These are phyloP conservation scores for Desoria tigrina DNA, from an alignment of 2,888 invertebrate species.

Conservation along the genomic window DNA sequence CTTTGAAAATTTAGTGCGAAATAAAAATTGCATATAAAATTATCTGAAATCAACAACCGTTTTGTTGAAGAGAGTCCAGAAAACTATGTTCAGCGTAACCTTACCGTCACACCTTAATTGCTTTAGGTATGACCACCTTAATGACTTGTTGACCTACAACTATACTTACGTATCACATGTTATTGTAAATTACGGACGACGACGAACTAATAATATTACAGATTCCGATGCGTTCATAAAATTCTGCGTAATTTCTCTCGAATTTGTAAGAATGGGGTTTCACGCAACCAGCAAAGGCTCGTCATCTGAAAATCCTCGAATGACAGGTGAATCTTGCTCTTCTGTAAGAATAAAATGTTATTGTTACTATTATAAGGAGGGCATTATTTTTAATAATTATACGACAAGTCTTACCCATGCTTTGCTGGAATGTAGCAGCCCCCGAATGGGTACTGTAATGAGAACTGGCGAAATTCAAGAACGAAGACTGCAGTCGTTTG, in stretches of 20 bases:
- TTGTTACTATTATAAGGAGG: constrained; percentile 13
- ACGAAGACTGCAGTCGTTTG: constrained; percentile 72
- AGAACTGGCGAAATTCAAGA: constrained; percentile 77
- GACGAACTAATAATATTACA: no score
- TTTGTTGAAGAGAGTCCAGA: no score
- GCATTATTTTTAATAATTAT: not conserved
- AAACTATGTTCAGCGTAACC: no score
- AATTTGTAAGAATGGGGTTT: not conserved
- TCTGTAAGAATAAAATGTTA: constrained; percentile 56
- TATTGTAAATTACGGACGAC: no score
- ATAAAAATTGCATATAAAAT: constrained; percentile 8
- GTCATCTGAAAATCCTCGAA: constrained; percentile 88
- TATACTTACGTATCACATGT: no score
- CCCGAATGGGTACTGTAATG: constrained; percentile 85
- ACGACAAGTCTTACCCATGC: constrained; percentile 60
- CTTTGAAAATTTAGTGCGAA: not conserved
- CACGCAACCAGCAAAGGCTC: constrained; percentile 75
- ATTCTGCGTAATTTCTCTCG: not conserved
- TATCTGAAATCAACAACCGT: no score
- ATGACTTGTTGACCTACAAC: no score
- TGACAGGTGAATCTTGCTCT: constrained; percentile 83
- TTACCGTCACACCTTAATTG: no score
- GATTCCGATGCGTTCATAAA: no score
- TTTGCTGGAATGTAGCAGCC: constrained; percentile 71
- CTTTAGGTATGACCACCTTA: no score